Evolutionary conservation across 1,140 invertebrate species (phyloP), one percentile per base, ranked within the genome.

Genomic region (Ceratina australensis): DNA sequence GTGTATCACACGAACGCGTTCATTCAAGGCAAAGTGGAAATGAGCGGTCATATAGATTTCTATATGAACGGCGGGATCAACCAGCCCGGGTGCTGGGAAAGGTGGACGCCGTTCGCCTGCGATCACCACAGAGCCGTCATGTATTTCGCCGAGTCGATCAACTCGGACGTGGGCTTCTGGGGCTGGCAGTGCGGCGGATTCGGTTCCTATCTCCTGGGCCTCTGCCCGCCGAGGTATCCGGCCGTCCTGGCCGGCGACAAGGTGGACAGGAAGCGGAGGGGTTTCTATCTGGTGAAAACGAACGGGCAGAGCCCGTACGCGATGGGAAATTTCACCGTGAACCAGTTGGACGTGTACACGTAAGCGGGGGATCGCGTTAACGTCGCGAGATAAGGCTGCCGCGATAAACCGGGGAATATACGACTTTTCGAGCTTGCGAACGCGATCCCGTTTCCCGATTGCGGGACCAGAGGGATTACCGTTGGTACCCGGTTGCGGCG

Each of bases 91-190:
- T 95, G 95, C 79, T 93, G 92, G 92, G 87, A 87, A n/a, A 68
- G 82, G 2, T 73, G 82, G 13, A 93, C 91, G 63, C 87, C 88
- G 0, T 90, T 92, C 66, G 86, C 92, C 0, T 97, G 96, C 82
- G 94, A 94, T 81, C 96, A 96, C 83, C 93, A 94, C 42, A 90
- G 95, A 77, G 94, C 96, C 0, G 94, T 95, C 0, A 81, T 90
- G 7, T 96, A 96, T 77, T 97, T 94, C 81, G 95, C 95, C 0
- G 96, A 97, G 87, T 97, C 96, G 0, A 95, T 97, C 33, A 94
- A 93, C 61, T 92, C 93, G 0, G 80, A 93, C 12, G 59, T 91
- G 1, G 97, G 96, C 0, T 97, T 97, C 86, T 96, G 94, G 91
- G 95, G 94, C 0, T 95, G 93, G 87, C 93, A 93, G 0, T 97